Conservation (phyloP, 2,797 vertebrate genomes). For the Sebastolobus alascanus region DNA sequence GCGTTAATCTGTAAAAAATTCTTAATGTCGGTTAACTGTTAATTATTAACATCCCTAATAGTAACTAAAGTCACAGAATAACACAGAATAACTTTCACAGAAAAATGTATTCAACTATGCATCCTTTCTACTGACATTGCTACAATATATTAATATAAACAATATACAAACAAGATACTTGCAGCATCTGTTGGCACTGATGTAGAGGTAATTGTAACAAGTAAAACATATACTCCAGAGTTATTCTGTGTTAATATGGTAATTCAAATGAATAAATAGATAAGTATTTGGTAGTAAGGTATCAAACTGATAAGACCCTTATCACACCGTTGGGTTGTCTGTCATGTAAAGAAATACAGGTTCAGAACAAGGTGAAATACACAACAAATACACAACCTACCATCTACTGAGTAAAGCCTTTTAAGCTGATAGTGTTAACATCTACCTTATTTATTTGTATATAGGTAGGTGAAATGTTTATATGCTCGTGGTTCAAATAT, state of each 20-base stretch:
- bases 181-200: neutral
- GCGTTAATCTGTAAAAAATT: no score
- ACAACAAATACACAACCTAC: neutral
- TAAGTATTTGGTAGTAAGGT: neutral
- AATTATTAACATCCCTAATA: no score
- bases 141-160: neutral
- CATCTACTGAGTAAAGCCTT: neutral
- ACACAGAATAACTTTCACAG: neutral
- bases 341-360: neutral
- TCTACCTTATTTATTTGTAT: conserved; percentile 20
- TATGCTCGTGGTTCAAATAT: conserved; percentile 38
- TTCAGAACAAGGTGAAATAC: neutral
- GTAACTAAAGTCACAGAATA: neutral
- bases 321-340: conserved; percentile 3
- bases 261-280: conserved; percentile 23
- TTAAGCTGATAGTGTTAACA: neutral
- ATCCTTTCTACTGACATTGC: neutral
- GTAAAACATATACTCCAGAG: neutral
- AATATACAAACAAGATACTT: neutral
- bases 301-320: conserved; percentile 19
- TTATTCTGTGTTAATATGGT: neutral
- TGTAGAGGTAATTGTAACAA: neutral
- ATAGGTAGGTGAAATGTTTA: conserved; percentile 14
- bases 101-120: neutral
- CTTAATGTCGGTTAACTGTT: no score